A percentile compares a stretch with the other conserved stretches of the same genome.
Evolutionary conservation across 2,113 vertebrate genomes (phyloP).

Genomic region (Rhineura floridana): DNA sequence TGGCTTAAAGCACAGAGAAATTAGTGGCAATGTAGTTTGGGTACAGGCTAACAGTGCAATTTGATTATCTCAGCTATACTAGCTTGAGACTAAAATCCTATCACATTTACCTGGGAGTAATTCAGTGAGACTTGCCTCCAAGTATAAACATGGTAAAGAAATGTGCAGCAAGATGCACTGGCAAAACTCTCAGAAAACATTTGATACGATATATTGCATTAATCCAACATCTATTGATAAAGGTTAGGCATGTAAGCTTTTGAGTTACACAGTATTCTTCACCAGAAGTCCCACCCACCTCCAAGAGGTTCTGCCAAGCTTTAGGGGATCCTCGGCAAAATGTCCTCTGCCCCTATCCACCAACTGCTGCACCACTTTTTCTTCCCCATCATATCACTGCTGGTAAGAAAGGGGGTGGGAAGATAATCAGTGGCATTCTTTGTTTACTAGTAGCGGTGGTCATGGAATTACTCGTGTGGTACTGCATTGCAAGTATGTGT

Average conservation of each 20-base stretch:
- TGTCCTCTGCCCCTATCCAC: too few relatives aligned
- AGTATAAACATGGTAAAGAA: neutral
- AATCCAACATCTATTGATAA: neutral
- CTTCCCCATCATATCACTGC: too few relatives aligned
- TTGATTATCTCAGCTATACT: neutral
- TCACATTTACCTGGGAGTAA: neutral
- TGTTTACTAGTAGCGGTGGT: too few relatives aligned
- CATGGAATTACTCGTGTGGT: too few relatives aligned
- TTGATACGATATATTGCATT: neutral
- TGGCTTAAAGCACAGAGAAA: neutral
- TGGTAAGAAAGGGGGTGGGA: too few relatives aligned
- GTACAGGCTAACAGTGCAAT: neutral
- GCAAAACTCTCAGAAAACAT: neutral
- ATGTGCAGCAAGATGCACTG: neutral
- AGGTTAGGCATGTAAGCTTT: neutral
- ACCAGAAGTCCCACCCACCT: too few relatives aligned
- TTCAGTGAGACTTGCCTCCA: neutral
- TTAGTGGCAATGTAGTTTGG: neutral
- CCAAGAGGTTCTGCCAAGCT: too few relatives aligned
- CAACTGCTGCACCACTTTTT: too few relatives aligned
- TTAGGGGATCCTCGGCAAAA: neutral
- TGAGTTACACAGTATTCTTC: neutral
- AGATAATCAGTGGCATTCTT: too few relatives aligned
- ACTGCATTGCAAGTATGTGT: too few relatives aligned
- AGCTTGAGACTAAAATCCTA: neutral